These are phyloP conservation scores for Pyrrhia umbra DNA, from an alignment of 2,888 invertebrate species.

Conservation along the genomic window DNA sequence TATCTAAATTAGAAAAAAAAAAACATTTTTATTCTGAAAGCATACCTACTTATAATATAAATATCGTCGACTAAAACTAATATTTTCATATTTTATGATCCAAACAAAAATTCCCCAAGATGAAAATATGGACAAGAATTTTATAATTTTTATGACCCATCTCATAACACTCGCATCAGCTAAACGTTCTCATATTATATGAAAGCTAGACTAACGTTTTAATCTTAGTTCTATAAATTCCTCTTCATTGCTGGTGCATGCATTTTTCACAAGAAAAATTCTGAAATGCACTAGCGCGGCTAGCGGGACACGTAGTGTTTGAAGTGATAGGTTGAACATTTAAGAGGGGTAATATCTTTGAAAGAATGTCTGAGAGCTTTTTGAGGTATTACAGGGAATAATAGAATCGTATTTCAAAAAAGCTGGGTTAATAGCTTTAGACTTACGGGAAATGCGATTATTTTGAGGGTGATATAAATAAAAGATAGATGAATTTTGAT, in stretches of 20 bases:
- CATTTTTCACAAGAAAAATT: conserved; percentile 45
- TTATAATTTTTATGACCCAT: conserved; percentile 3
- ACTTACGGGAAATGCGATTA: too few relatives aligned
- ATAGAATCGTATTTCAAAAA: conserved; percentile 1
- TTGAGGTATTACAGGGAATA: conserved; percentile 7
- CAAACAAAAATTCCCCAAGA: not conserved
- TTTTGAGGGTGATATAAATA: too few relatives aligned
- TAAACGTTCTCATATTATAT: conserved; percentile 14
- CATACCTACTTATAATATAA: too few relatives aligned
- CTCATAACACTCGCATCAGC: conserved; percentile 2
- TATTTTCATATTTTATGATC: not conserved
- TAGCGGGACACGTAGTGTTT: conserved; percentile 13
- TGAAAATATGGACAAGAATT: not conserved
- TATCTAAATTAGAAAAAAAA: too few relatives aligned
- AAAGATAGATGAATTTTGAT: too few relatives aligned
- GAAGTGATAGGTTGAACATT: conserved; percentile 29
- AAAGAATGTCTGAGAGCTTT: conserved; percentile 25
- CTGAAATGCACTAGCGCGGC: conserved; percentile 3
- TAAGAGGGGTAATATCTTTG: conserved; percentile 29
- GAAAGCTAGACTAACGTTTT: conserved; percentile 13
- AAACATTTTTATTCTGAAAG: too few relatives aligned
- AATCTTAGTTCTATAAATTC: conserved; percentile 45
- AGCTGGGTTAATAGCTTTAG: not conserved
- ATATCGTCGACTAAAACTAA: too few relatives aligned
- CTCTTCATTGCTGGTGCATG: conserved; percentile 5